Conservation (phyloP, 30 jellyfish, hydroid and myxozoan genomes). For the Turritopsis rubra region DNA sequence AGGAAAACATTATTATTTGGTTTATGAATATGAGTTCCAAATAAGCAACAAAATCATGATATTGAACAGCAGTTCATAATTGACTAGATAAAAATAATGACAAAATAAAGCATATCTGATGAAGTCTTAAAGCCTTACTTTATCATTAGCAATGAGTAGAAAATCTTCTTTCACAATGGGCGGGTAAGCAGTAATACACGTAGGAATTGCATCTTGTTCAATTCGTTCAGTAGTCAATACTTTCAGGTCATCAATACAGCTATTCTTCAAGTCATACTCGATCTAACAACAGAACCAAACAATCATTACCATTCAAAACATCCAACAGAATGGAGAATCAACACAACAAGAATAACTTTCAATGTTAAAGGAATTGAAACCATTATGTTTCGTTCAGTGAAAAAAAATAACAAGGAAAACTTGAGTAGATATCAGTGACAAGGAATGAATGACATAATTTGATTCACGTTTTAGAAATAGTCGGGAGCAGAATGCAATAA, state of each 20-base stretch:
- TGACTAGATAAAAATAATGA: neutral
- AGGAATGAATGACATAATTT: too few species aligned
- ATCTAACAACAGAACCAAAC: slow-evolving; percentile 31
- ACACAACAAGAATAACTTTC: too few species aligned
- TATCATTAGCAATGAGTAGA: slow-evolving; percentile 54
- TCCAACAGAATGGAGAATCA: neutral
- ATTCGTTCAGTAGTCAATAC: slow-evolving; percentile 63
- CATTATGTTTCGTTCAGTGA: too few species aligned
- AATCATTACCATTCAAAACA: neutral
- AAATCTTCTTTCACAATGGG: slow-evolving; percentile 74
- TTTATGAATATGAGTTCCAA: too few species aligned
- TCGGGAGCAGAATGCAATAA: too few species aligned
- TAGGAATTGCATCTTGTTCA: slow-evolving; percentile 81
- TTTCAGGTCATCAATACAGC: slow-evolving; percentile 48
- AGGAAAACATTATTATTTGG: too few species aligned
- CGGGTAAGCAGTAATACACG: slow-evolving; percentile 72
- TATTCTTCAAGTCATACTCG: slow-evolving; percentile 57
- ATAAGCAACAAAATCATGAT: too few species aligned
- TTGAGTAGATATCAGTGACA: too few species aligned
- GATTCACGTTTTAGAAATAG: too few species aligned
- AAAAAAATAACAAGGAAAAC: too few species aligned
- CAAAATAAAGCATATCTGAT: neutral
- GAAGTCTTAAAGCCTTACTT: slow-evolving; percentile 19
- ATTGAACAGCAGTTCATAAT: neutral
- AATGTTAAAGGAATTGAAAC: too few species aligned